Conservation (phyloP, 2,797 vertebrate genomes). For the Lagodon rhomboides region DNA sequence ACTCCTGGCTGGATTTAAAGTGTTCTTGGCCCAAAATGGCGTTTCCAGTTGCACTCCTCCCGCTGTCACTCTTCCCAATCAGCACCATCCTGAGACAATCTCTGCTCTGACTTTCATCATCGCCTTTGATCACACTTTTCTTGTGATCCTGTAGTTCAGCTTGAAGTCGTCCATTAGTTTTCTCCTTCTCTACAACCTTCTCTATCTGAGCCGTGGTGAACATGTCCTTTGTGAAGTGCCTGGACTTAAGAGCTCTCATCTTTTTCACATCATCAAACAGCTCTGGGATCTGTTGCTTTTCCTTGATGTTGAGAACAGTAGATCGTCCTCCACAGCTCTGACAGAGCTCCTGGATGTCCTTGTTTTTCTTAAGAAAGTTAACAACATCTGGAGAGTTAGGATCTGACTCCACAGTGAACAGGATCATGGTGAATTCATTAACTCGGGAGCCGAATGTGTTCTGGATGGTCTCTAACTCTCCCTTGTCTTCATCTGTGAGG, state of each 20-base stretch:
- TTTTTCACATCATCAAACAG: background rate
- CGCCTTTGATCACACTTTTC: background rate
- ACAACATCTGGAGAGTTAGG: no score
- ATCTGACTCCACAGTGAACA: no score
- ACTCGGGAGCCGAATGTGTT: no score
- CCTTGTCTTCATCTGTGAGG: no score
- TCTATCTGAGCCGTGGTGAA: background rate
- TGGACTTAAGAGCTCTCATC: background rate
- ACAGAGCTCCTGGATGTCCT: no score
- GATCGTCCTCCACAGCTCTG: background rate
- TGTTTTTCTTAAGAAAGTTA: no score
- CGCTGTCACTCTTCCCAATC: constrained; percentile 52
- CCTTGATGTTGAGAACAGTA: background rate
- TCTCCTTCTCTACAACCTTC: no score
- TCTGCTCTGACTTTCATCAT: background rate
- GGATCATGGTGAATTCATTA: no score
- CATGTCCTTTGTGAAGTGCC: background rate
- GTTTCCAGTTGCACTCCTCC: constrained; percentile 52
- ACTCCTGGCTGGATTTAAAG: constrained; percentile 24
- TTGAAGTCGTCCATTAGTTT: background rate
- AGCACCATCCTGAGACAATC: constrained; percentile 51
- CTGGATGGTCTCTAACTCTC: no score
- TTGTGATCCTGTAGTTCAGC: background rate
- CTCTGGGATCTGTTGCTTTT: background rate
- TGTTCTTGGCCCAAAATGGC: constrained; percentile 24